phyloP scores from a whole-genome alignment of 2,888 invertebrate species.

The Phyllotreta cruciferae region DNA sequence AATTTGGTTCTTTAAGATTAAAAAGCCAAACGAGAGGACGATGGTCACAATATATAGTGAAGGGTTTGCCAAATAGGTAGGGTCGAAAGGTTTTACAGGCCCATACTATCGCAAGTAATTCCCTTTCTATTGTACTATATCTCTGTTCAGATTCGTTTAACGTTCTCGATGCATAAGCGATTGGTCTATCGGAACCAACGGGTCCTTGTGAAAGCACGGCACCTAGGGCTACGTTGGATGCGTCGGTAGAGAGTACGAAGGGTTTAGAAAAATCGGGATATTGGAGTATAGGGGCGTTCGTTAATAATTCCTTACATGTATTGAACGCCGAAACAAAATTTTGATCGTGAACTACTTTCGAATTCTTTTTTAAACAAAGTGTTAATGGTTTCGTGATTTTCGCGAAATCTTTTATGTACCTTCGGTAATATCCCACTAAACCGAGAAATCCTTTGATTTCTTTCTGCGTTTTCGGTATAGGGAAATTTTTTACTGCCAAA shows the following conservation, averaged over 20 bases:
- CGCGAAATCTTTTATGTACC: constrained; percentile 38
- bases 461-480: constrained; percentile 39
- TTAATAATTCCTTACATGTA: constrained; percentile 37
- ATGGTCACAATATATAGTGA: constrained; percentile 15
- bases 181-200: constrained; percentile 33
- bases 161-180: constrained; percentile 37
- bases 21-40: constrained; percentile 36
- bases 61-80: constrained; percentile 20
- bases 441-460: constrained; percentile 41
- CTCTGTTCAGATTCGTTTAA: constrained; percentile 32
- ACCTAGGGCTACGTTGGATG: constrained; percentile 40
- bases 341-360: constrained; percentile 28
- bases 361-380: constrained; percentile 35
- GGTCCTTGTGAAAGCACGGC: constrained; percentile 41
- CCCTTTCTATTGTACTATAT: constrained; percentile 40
- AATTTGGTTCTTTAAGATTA: constrained; percentile 28
- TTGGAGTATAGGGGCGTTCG: constrained; percentile 38
- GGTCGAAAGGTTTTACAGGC: constrained; percentile 37
- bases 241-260: constrained; percentile 44
- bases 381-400: constrained; percentile 39
- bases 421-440: constrained; percentile 38
- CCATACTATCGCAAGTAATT: constrained; percentile 37
- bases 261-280: constrained; percentile 44
- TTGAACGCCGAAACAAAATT: constrained; percentile 34
- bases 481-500: constrained; percentile 35